Conservation (phyloP, 2,797 vertebrate species). For the Sebastolobus alascanus region DNA sequence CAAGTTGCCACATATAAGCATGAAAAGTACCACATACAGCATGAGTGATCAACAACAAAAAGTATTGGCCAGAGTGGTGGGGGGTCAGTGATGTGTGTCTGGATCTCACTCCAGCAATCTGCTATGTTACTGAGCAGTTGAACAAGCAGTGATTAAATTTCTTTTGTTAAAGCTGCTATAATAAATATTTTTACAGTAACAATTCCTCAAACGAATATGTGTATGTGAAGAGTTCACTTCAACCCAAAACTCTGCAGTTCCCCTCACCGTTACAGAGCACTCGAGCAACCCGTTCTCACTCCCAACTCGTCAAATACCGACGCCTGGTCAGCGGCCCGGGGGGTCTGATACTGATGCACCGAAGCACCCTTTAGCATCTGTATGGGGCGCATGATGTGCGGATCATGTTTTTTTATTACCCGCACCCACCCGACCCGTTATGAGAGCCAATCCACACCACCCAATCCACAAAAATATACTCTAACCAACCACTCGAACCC, state of each 20-base stretch:
- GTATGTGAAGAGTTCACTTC: background rate
- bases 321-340: background rate
- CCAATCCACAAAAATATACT: background rate
- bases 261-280: background rate
- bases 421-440: no score
- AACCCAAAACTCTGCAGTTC: background rate
- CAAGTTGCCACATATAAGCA: slow-evolving; percentile 27
- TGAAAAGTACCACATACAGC: slow-evolving; percentile 33
- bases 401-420: no score
- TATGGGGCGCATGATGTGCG: background rate
- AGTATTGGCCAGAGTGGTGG: background rate
- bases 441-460: background rate
- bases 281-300: background rate
- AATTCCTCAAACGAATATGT: background rate
- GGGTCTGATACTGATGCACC: background rate
- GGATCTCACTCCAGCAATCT: slow-evolving; percentile 23
- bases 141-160: background rate
- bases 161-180: background rate
- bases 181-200: background rate
- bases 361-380: background rate
- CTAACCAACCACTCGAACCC: background rate
- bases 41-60: slow-evolving; percentile 18
- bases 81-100: slow-evolving; percentile 12
- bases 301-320: background rate
- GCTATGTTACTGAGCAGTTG: background rate